Evolutionary conservation across 2,797 vertebrate species (phyloP), one percentile per base, ranked within the genome.

Genomic region (Propithecus perrieri): DNA sequence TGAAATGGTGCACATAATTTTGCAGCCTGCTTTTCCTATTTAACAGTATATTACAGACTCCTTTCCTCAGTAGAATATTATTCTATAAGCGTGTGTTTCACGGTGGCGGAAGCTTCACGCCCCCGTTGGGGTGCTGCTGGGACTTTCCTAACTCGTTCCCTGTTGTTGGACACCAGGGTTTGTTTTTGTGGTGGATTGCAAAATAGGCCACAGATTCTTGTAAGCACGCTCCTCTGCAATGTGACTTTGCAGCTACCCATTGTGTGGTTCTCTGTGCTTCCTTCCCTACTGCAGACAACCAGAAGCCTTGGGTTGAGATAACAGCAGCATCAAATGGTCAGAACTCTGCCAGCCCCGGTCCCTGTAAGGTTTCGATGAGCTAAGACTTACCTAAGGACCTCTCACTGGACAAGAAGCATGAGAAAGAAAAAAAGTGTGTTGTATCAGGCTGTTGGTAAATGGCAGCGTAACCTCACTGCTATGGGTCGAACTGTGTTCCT

Each of bases 291-390:
- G 69, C 59, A 59, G n/a, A 35, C 50, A 50, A 50, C 22, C 12
- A 0, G n/a, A n/a, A 69, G 22, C n/a, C 50, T 67, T 69, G 50
- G 67, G 28, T 30, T 35, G 46, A 63, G 85, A 79, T 0, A 33
- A 43, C 30, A 13, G 8, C 35, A 22, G 10, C 30, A 38, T 15
- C 0, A 0, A 41, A 6, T 33, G 50, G 17, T 13, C 10, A 5
- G 4, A 38, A 53, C 28, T 53, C 46, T 57, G 50, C n/a, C n/a
- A 30, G 85, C 50, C 18, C 61, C 10, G 17, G 41, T 48, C 14
- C 22, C 59, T 35, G 28, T 59, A 89, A 88, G n/a, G 15, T n/a
- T 81, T 22, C 14, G 0, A 17, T 13, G 22, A 43, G 61, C 11
- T 59, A 20, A 43, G 50, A 43, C 55, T 74, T 46, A 55, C 78